phyloP scores from a whole-genome alignment of 2,113 vertebrate species.

The Cariama cristata region DNA sequence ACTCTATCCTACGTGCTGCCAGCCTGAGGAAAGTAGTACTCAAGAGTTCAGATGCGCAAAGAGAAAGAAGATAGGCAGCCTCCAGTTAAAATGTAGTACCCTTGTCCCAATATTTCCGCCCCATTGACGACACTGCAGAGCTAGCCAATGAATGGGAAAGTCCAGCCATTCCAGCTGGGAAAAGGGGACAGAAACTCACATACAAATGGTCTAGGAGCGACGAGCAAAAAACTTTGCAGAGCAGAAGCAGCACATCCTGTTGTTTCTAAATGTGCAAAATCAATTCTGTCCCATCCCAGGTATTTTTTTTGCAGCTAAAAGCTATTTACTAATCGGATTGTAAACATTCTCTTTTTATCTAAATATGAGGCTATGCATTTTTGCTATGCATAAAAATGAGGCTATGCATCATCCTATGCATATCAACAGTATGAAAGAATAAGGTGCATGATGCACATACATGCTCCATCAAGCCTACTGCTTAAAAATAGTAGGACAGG shows the following conservation, averaged over 20 bases:
- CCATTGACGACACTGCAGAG: neutral
- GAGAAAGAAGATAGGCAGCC: neutral
- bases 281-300: neutral
- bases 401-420: neutral
- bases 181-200: neutral
- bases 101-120: neutral
- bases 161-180: neutral
- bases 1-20: neutral
- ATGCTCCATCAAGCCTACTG: neutral
- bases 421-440: neutral
- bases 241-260: neutral
- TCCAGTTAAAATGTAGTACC: neutral
- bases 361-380: neutral
- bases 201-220: neutral
- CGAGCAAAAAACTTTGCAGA: neutral
- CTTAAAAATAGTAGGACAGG: neutral
- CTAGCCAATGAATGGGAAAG: slow-evolving; percentile 29
- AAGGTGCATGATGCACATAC: neutral
- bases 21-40: neutral
- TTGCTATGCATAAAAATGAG: neutral
- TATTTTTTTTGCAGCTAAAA: neutral
- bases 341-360: neutral
- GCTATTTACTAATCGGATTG: neutral
- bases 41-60: neutral
- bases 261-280: neutral